Evolutionary conservation across 2,797 vertebrate genomes (phyloP).

Genomic region (Euphonia xanthogaster): DNA sequence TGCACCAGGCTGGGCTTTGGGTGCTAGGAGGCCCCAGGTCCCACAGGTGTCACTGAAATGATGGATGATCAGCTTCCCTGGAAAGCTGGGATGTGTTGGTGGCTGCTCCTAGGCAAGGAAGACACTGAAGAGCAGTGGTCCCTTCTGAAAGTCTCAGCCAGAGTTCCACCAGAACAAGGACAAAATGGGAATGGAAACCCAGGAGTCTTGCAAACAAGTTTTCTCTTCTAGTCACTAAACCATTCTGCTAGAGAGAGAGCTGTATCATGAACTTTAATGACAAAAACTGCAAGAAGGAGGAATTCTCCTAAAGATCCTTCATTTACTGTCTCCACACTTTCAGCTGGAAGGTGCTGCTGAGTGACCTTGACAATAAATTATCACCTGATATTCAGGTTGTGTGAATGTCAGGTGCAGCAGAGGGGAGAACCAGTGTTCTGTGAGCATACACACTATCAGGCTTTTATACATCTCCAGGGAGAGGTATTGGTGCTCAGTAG

Average conservation of each 20-base stretch:
- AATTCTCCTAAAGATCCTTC: background rate
- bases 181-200: background rate
- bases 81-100: background rate
- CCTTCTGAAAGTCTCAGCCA: background rate
- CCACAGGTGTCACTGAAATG: background rate
- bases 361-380: background rate
- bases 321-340: background rate
- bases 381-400: background rate
- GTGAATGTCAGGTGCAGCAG: background rate
- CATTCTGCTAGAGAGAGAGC: background rate
- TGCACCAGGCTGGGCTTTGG: rapidly evolving
- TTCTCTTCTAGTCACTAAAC: background rate
- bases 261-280: background rate
- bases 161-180: background rate
- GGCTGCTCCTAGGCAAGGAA: background rate
- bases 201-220: background rate
- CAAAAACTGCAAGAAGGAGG: background rate
- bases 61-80: background rate
- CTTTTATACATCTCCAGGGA: background rate
- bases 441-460: background rate
- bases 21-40: background rate
- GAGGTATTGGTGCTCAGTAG: background rate
- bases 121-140: background rate
- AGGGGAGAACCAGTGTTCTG: background rate
- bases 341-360: background rate